Evolutionary conservation across 2,888 invertebrate genomes (phyloP), one percentile per base, ranked within the genome.

Genomic region (Noctua janthina): DNA sequence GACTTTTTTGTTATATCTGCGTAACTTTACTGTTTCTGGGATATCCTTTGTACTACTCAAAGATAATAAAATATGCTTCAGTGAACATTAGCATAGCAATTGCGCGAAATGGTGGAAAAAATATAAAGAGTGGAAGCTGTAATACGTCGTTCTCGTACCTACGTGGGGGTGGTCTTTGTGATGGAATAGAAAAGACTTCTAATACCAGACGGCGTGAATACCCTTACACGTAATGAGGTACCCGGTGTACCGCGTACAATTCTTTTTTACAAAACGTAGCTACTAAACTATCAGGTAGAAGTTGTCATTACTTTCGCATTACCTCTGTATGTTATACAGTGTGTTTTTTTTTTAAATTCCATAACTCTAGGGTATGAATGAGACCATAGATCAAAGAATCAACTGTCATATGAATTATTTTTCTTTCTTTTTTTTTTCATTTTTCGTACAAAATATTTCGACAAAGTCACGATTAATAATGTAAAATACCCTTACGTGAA

Each of bases 1-100:
- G 78, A 87, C 86, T 90, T 91, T 90, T 90, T 91, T 91, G 91
- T 89, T 90, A 88, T 89, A 79, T 85, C 76, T 79, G 67, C 81
- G 83, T 77, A 83, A 80, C 84, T 88, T 88, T 79, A 73, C 86
- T 84, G 66, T 74, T 88, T 90, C 91, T 83, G 70, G 79, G 76
- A 88, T 81, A 84, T 86, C 82, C 77, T 90, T 91, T 89, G 87
- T 90, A 80, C 69, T 76, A 69, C 56, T 56, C n/a, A 79, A 81
- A 87, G 81, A 85, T 86, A 89, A 85, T 86, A 89, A 88, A 87
- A 81, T 88, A 81, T 84, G 75, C 78, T 80, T 83, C 81, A 76
- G 66, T 79, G 74, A 84, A 86, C 66, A 83, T 84, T 79, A 84
- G 66, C 79, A 83, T 82, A 85, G 86, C 80, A 87, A 88, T 87